Percentiles rank a stretch among this genome's conserved stretches.
Conservation (phyloP, 2,888 invertebrate genomes). For the Clitarchus hookeri region DNA sequence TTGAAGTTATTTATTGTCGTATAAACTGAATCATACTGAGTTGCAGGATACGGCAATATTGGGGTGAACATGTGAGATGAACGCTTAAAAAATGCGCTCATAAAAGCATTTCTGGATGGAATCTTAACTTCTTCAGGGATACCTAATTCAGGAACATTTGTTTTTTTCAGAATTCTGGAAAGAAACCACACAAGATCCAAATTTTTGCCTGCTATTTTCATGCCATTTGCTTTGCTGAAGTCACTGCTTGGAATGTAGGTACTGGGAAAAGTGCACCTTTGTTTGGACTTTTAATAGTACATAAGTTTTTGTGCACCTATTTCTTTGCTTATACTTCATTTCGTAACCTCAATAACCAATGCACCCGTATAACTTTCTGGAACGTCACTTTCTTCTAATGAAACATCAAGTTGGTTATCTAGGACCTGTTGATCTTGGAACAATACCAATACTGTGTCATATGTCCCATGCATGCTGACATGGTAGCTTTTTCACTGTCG, state of each 20-base stretch:
- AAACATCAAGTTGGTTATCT: no score
- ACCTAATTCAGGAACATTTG: neutral
- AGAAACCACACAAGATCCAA: neutral
- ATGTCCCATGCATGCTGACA: neutral
- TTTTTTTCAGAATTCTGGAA: neutral
- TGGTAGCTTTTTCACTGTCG: neutral
- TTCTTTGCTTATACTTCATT: neutral
- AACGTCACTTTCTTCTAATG: no score
- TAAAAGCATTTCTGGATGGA: neutral
- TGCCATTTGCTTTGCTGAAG: no score
- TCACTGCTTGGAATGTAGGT: no score
- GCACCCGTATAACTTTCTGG: neutral
- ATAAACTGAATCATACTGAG: conserved; percentile 6
- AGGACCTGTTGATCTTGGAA: neutral
- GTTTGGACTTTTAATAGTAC: no score
- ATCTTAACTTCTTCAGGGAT: neutral
- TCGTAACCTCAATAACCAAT: neutral
- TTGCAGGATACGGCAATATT: conserved; percentile 5
- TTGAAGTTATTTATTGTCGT: neutral
- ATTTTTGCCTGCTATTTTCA: no score
- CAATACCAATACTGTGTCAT: neutral
- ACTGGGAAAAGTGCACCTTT: no score
- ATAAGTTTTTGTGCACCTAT: neutral
- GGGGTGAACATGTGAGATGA: neutral
- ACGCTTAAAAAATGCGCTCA: neutral